Conservation (phyloP, 2,797 vertebrate genomes). For the Vipera latastei region DNA sequence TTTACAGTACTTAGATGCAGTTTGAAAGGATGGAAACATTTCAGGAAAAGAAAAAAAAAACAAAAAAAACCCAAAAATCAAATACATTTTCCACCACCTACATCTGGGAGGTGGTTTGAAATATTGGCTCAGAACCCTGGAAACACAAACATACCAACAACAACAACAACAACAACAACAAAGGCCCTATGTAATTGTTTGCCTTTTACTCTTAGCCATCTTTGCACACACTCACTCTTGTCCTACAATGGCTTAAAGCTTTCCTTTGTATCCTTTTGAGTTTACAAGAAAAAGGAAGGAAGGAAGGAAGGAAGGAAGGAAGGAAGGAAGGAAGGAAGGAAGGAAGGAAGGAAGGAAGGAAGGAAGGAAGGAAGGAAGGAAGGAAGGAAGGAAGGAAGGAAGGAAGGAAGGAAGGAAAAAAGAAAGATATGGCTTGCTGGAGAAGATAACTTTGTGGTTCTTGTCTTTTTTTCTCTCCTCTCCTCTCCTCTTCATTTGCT, state of each 20-base stretch:
- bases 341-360: too few relatives aligned
- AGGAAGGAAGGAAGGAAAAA: not conserved
- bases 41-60: slow-evolving; percentile 49
- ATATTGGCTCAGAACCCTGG: slow-evolving; percentile 55
- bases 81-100: slow-evolving; percentile 54
- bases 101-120: slow-evolving; percentile 63
- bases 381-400: too few relatives aligned
- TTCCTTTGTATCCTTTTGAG: slow-evolving; percentile 29
- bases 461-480: not conserved
- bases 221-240: not conserved
- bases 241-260: slow-evolving; percentile 28
- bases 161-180: slow-evolving; percentile 22
- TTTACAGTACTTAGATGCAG: slow-evolving; percentile 62
- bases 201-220: slow-evolving; percentile 34
- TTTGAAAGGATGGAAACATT: slow-evolving; percentile 64
- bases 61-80: not conserved
- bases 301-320: not conserved
- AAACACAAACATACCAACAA: not conserved
- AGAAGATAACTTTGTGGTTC: too few relatives aligned
- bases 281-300: not conserved
- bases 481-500: not conserved
- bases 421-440: not conserved
- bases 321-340: too few relatives aligned
- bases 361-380: too few relatives aligned
- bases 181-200: not conserved